Conservation (phyloP, 1,140 invertebrate genomes). For the Drosophila pallidifrons region DNA sequence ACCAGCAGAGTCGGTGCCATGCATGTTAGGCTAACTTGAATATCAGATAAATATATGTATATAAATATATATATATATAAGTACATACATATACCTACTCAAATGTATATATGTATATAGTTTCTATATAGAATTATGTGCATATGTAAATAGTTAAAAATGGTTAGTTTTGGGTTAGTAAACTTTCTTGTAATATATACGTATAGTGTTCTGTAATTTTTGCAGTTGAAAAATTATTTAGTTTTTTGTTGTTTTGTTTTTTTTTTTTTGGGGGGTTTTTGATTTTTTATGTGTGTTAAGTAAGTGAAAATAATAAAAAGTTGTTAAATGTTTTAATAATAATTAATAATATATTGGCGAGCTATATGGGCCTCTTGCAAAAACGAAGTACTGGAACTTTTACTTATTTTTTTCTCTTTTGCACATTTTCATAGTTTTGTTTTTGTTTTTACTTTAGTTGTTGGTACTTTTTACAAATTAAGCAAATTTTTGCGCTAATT, state of each 20-base stretch:
- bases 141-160: slow-evolving; percentile 64
- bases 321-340: slow-evolving; percentile 78
- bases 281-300: slow-evolving; percentile 58
- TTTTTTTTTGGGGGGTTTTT: slow-evolving; percentile 18
- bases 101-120: slow-evolving; percentile 54
- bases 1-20: slow-evolving; percentile 23
- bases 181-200: slow-evolving; percentile 57
- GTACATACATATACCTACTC: slow-evolving; percentile 31
- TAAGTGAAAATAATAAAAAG: slow-evolving; percentile 72
- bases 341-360: slow-evolving; percentile 85
- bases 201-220: slow-evolving; percentile 38
- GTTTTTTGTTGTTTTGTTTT: slow-evolving; percentile 19
- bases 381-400: slow-evolving; percentile 85
- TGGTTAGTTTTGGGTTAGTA: slow-evolving; percentile 69
- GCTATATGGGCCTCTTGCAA: slow-evolving; percentile 86
- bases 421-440: slow-evolving; percentile 32
- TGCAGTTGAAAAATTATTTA: slow-evolving; percentile 3
- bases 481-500: slow-evolving; percentile 79
- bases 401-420: slow-evolving; percentile 53
- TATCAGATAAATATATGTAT: slow-evolving; percentile 34
- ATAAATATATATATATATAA: slow-evolving; percentile 25
- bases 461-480: slow-evolving; percentile 83
- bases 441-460: slow-evolving; percentile 64
- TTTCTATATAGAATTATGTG: slow-evolving; percentile 59
- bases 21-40: slow-evolving; percentile 46